Evolutionary conservation across 2,113 vertebrate species (phyloP), one percentile per base, ranked within the genome.

Genomic region (Apaloderma vittatum): DNA sequence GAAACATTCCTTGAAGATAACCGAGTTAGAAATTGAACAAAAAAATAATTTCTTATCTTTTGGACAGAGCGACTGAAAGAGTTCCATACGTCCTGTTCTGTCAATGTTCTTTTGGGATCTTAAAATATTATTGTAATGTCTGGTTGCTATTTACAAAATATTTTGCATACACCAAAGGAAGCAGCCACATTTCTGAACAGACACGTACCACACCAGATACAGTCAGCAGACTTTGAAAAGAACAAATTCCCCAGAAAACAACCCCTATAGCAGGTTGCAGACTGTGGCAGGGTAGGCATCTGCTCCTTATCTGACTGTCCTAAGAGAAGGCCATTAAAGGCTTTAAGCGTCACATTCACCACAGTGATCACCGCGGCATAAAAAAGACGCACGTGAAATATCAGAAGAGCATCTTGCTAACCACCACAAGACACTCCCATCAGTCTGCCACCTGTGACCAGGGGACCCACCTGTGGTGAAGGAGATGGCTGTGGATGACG

Each of bases 101-200:
- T n/a, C 5, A 2, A 15, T 43, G 37, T 68, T 88, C 66, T 82
- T 37, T 30, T 6, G 80, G 62, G 32, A 89, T 40, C 70, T 82
- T 70, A 49, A 91, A 86, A 80, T 81, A 46, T 62, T 59, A 65
- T 45, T 36, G 54, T 45, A 73, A 58, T 17, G 59, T 54, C 76
- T 94, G 59, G 51, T 18, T 95, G 90, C 72, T 80, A 79, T 91
- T 92, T 86, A 65, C 36, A 84, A 95, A 63, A 49, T 68, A 81
- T 67, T 89, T 81, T 58, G 82, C 40, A 66, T 21, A 73, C 68
- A 45, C 29, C 75, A 79, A 76, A 43, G 88, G 96, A 87, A 13
- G 54, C 75, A 81, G 65, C 29, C 72, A 49, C 3, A 40, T 74
- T 93, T 96, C 27, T 85, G 37, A 90, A 72, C 65, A 48, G 55